phyloP scores from a whole-genome alignment of 2,797 vertebrate genomes.

The Neopelma chrysocephalum region DNA sequence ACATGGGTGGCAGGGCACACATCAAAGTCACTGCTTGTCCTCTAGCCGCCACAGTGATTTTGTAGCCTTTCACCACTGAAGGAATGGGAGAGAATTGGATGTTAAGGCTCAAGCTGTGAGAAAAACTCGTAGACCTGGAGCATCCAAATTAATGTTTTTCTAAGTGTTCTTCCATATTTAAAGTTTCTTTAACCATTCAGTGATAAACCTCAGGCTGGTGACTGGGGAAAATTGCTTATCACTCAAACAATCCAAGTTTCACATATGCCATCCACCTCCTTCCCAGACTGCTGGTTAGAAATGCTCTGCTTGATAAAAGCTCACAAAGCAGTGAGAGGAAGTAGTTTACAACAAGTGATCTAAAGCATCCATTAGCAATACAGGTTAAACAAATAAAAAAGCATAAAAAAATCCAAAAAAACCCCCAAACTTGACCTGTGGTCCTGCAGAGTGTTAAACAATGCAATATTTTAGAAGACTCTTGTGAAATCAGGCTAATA shows the following conservation, averaged over 20 bases:
- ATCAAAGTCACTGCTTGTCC: too few species aligned
- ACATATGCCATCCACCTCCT: neutral
- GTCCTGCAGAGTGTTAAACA: neutral
- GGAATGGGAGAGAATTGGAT: rapidly evolving
- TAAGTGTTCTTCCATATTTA: neutral
- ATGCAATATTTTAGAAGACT: neutral
- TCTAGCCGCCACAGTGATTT: neutral
- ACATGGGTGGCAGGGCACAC: too few species aligned
- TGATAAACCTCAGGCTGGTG: neutral
- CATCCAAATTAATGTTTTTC: neutral
- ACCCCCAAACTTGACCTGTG: rapidly evolving
- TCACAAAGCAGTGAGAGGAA: neutral
- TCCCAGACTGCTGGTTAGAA: neutral
- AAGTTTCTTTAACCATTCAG: neutral
- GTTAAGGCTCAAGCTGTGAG: neutral
- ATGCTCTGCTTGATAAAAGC: neutral
- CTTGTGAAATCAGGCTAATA: neutral
- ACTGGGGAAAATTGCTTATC: neutral
- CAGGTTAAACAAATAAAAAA: neutral
- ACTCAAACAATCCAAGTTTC: neutral
- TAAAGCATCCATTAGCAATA: neutral
- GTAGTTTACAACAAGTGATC: neutral
- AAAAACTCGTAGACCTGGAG: neutral
- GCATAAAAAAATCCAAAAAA: neutral
- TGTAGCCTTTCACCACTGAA: neutral